A percentile compares a stretch with the other conserved stretches of the same genome.
These are phyloP conservation scores for Patella vulgata DNA, from an alignment of 1,140 invertebrate species.

Conservation along the genomic window DNA sequence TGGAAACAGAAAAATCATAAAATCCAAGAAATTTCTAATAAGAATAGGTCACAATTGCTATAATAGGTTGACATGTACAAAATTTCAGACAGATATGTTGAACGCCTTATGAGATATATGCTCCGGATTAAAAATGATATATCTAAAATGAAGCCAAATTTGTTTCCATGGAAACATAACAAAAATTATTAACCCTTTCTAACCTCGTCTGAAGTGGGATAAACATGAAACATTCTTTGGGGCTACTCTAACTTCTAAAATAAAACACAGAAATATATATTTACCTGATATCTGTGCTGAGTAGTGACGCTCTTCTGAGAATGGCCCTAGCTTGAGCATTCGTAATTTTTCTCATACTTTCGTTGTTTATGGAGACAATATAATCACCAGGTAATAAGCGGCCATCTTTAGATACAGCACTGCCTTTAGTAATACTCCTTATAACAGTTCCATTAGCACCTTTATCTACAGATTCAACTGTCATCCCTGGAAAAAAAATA, in stretches of 20 bases:
- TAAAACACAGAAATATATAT: too few species aligned
- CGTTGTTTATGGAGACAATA: slow-evolving; percentile 73
- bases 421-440: slow-evolving; percentile 69
- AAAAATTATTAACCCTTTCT: too few species aligned
- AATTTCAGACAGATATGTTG: too few species aligned
- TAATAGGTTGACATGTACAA: too few species aligned
- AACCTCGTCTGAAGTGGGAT: too few species aligned
- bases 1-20: too few species aligned
- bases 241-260: not conserved
- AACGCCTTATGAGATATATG: too few species aligned
- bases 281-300: slow-evolving; percentile 71
- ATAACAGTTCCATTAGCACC: slow-evolving; percentile 76
- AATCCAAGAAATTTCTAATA: too few species aligned
- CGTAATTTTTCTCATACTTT: slow-evolving; percentile 73
- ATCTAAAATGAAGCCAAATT: too few species aligned
- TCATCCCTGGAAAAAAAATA: slow-evolving; percentile 66
- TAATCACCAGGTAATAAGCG: slow-evolving; percentile 70
- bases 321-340: slow-evolving; percentile 75
- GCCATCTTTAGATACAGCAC: slow-evolving; percentile 73
- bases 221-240: not conserved
- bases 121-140: too few species aligned
- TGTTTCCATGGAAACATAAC: too few species aligned
- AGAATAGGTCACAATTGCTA: too few species aligned
- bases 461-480: slow-evolving; percentile 71
- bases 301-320: slow-evolving; percentile 72